Percentiles rank a stretch among this genome's conserved stretches.
Conservation (phyloP, 2,888 invertebrate species). For the Trachelus iudaicus region DNA sequence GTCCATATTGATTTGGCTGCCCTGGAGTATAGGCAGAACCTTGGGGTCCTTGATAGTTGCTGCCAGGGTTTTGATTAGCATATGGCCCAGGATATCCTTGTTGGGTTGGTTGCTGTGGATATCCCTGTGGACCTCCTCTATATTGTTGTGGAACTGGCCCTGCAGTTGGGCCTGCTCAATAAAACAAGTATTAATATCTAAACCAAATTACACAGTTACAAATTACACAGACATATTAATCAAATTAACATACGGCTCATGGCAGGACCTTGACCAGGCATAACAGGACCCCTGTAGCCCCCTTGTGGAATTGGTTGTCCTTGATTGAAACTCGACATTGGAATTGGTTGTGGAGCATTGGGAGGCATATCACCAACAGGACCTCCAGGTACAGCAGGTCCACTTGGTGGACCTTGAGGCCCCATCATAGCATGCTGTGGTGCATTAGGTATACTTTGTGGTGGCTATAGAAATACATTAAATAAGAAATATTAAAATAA, state of each 20-base stretch:
- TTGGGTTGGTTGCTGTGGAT: slow-evolving; percentile 76
- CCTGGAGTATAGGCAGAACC: slow-evolving; percentile 66
- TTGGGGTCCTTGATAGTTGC: slow-evolving; percentile 75
- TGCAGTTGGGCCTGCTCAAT: slow-evolving; percentile 65
- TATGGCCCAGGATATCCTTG: slow-evolving; percentile 72
- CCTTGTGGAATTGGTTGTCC: slow-evolving; percentile 62
- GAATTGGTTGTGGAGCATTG: slow-evolving; percentile 58
- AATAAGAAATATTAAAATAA: slow-evolving; percentile 5
- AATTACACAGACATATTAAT: background rate
- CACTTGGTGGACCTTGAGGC: slow-evolving; percentile 63
- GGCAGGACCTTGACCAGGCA: slow-evolving; percentile 68
- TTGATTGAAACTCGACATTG: slow-evolving; percentile 61
- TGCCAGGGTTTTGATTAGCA: slow-evolving; percentile 69
- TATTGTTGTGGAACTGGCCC: slow-evolving; percentile 70
- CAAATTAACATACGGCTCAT: slow-evolving; percentile 54
- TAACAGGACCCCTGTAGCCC: slow-evolving; percentile 70
- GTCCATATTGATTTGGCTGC: slow-evolving; percentile 74
- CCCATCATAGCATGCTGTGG: slow-evolving; percentile 65
- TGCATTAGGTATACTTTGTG: slow-evolving; percentile 68
- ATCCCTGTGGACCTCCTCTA: slow-evolving; percentile 69
- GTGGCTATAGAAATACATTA: slow-evolving; percentile 65
- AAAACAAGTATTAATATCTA: background rate
- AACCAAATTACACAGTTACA: background rate
- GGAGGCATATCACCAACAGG: slow-evolving; percentile 62
- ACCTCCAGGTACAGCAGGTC: slow-evolving; percentile 57